Evolutionary conservation across 2,888 invertebrate genomes (phyloP).

Genomic region (Salticus scenicus): DNA sequence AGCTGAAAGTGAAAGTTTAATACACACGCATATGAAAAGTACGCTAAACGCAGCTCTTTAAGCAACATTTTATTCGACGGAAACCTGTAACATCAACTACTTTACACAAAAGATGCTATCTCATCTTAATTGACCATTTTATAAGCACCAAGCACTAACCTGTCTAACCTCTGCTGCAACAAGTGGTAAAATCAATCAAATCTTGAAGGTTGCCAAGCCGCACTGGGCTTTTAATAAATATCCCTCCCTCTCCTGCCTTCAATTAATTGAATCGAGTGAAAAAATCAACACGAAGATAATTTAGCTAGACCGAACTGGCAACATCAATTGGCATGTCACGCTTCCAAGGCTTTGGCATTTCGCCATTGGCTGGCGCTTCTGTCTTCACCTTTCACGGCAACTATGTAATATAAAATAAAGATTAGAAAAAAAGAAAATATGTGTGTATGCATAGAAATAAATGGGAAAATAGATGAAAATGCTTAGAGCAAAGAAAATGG

Average conservation of each 20-base stretch:
- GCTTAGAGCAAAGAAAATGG: background rate
- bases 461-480: background rate
- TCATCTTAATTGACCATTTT: background rate
- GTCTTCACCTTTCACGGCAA: slow-evolving; percentile 44
- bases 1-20: too few relatives aligned
- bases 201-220: background rate
- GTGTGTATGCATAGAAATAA: background rate
- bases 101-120: too few relatives aligned
- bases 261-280: slow-evolving; percentile 25
- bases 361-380: slow-evolving; percentile 25
- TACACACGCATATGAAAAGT: too few relatives aligned
- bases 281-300: slow-evolving; percentile 19
- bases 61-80: too few relatives aligned
- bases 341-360: background rate
- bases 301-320: slow-evolving; percentile 34
- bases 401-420: slow-evolving; percentile 15
- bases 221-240: slow-evolving; percentile 28
- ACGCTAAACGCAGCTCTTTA: too few relatives aligned
- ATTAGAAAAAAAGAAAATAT: too few relatives aligned
- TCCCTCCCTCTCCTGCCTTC: background rate
- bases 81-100: too few relatives aligned
- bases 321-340: slow-evolving; percentile 29
- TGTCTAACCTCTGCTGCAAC: background rate
- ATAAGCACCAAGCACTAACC: background rate
- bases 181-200: background rate